Base-by-base conservation (phyloP, 2,888 invertebrate genomes). In the Ophioninae sp. region DNA sequence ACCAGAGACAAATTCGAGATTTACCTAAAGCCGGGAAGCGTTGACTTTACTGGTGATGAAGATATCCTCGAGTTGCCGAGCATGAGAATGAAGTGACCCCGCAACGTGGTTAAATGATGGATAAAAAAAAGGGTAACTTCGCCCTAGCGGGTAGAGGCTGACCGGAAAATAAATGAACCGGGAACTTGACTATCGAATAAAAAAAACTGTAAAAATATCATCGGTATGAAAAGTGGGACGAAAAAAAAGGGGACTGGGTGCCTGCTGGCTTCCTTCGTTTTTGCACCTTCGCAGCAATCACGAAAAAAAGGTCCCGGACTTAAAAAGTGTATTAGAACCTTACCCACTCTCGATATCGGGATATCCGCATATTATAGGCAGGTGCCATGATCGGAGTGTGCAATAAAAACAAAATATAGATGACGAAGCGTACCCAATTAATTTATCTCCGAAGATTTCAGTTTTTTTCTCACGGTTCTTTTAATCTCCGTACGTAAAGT, bases 51-150 rank as follows among this genome's bases (percentile, higher is more conserved):
- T 71, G 23, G 59, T 73, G 79, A 79, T 67, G 72, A 79, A 79
- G 72, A 73, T 73, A 72, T 73, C 30, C 20, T 59, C 22, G 17
- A 61, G 63, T 61, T 22, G 61, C 37, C 22, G 63, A 17, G 69
- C 22, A 58, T 64, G 78, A 64, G 64, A 64, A 56, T 71, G 71
- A 64, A 64, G 79, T 64, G 65, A 61, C 65, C 41, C 72, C 22
- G 58, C 30, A 71, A 79, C 67, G 72, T 23, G 58, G 79, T 67
- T 79, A 72, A 79, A 79, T 73, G 79, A 73, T 30, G 79, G 23
- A 59, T 79, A 59, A 79, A 41, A 6, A 39, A 79, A 79, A 72
- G 58, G 58, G 59, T 41, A 59, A 59, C 56, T 63, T 65, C 30
- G 51, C 51, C 17, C 51, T 58, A 63, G 61, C 59, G 8, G 58